These are phyloP conservation scores for Latrodectus elegans DNA, from an alignment of 2,888 invertebrate species.

Conservation along the genomic window DNA sequence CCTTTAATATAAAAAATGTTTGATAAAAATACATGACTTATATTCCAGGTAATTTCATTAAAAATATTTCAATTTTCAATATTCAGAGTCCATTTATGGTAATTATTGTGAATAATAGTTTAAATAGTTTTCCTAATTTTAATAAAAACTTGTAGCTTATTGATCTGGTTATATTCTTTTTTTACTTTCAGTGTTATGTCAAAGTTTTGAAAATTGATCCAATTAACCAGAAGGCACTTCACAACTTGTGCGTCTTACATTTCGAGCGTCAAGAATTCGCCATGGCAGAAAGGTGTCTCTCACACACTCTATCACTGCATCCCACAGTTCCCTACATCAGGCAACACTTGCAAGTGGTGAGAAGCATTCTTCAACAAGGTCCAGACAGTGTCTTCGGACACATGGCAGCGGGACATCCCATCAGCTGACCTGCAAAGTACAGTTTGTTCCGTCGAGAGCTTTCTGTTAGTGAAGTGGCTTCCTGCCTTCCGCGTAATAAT, in stretches of 20 bases:
- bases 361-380: conserved; percentile 78
- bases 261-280: conserved; percentile 91
- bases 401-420: conserved; percentile 42
- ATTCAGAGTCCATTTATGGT: too few relatives aligned
- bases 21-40: too few relatives aligned
- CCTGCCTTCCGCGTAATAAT: conserved; percentile 51
- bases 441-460: conserved; percentile 38
- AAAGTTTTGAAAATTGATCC: conserved; percentile 90
- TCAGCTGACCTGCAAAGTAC: conserved; percentile 55
- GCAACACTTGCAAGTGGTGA: conserved; percentile 90
- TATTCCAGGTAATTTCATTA: too few relatives aligned
- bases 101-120: too few relatives aligned
- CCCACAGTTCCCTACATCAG: conserved; percentile 93
- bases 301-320: conserved; percentile 83
- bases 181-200: conserved; percentile 86
- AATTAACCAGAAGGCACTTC: conserved; percentile 92
- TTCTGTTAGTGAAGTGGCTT: conserved; percentile 39
- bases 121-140: too few relatives aligned
- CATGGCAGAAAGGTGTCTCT: conserved; percentile 88
- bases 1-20: too few relatives aligned
- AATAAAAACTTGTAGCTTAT: not conserved
- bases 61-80: too few relatives aligned
- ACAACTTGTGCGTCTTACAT: conserved; percentile 96
- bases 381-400: conserved; percentile 39
- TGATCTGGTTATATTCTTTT: not conserved